Evolutionary conservation across 2,888 invertebrate genomes (phyloP), one percentile per base, ranked within the genome.

Genomic region (Cataglyphis altisquamis): DNA sequence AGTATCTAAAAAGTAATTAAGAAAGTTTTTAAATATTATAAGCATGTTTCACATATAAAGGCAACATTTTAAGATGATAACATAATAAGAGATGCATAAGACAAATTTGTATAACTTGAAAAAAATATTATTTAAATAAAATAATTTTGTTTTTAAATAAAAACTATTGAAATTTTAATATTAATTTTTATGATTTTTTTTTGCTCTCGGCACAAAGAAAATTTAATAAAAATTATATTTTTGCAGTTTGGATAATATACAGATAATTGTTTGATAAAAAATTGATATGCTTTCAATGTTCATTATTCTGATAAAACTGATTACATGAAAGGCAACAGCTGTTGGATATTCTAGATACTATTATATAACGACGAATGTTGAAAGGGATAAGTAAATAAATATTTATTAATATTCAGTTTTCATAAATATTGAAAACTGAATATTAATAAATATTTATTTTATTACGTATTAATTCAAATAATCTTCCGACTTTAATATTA

Each of bases 281-380:
- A 89, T 86, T 85, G 39, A 55, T 86, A 86, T 84, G 84, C 83
- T 36, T 55, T 81, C 89, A 92, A 92, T 92, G 93, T 93, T 93
- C 92, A 91, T 94, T 94, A 93, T 91, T 90, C 91, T 92, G 93
- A 94, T 92, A 92, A 93, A 93, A 92, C 89, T 87, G 32, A 84
- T 85, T 80, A 75, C 82, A 63, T 85, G 75, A 74, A n/a, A 52
- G 36, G 39, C 39, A 29, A 29, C 21, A 41, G 80, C 72, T 55
- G 82, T 57, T 82, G 81, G 80, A 77, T 57, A 72, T n/a, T 68
- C 12, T 68, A 52, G 67, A 75, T 73, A 78, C 1, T 48, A 18
- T n/a, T 82, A 67, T 82, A 81, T 82, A 84, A 87, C 88, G 84
- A 87, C 89, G 89, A 32, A 84, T 90, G 86, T 4, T 5, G 3